A percentile compares a stretch with the other conserved stretches of the same genome.
phyloP scores from a whole-genome alignment of 2,113 vertebrate species.

The Ophiodon elongatus region DNA sequence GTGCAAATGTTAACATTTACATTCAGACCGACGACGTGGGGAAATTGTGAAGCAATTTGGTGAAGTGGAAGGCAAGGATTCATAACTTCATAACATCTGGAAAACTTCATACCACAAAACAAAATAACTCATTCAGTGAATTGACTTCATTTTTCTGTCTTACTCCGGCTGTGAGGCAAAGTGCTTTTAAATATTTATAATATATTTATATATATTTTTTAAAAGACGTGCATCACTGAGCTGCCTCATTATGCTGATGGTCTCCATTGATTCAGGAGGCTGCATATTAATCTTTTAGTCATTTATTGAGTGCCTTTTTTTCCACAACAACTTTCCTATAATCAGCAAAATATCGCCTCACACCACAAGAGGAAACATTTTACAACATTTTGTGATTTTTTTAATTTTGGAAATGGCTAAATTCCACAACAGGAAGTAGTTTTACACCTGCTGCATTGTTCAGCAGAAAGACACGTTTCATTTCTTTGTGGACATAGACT shows the following conservation, averaged over 20 bases:
- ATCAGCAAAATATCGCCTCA: too few species aligned
- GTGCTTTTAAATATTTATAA: neutral
- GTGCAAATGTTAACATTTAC: slow-evolving; percentile 10
- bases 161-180: neutral
- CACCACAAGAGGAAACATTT: too few species aligned
- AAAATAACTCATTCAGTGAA: neutral
- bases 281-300: neutral
- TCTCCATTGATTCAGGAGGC: neutral
- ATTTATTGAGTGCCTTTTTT: neutral
- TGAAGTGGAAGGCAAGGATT: neutral
- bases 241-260: neutral
- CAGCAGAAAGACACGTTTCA: too few species aligned
- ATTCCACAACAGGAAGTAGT: too few species aligned
- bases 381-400: too few species aligned
- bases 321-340: too few species aligned
- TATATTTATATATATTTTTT: too few species aligned
- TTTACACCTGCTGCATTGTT: too few species aligned
- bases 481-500: too few species aligned
- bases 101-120: too few species aligned
- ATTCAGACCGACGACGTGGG: neutral
- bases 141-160: too few species aligned
- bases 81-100: neutral
- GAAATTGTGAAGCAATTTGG: neutral
- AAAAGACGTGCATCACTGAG: neutral
- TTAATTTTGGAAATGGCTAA: too few species aligned